Base-by-base conservation (phyloP, 2,888 invertebrate genomes). In the Chymomyza procnemis region DNA sequence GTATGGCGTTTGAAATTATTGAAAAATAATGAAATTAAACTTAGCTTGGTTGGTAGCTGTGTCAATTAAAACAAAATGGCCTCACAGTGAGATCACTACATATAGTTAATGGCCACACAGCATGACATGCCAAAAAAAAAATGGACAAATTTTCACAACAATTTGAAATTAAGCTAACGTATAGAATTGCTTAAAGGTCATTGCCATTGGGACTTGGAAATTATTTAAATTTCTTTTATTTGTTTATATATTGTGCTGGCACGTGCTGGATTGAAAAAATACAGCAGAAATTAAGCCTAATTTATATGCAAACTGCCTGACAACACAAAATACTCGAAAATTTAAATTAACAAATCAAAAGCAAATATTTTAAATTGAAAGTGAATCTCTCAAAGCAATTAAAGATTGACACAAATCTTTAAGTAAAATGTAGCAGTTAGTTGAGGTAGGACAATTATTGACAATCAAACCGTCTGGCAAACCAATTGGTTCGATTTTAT, bases 361-460 rank as follows among this genome's bases (percentile, higher is more conserved):
- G 61, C 66, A 73, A 78, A 67, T 62, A 68, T 52, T 59, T 58
- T 26, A 55, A 80, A 71, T 83, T 66, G 67, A 80, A 76, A 75
- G 60, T 67, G 79, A 68, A 70, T 54, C 59, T 74, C 65, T 62
- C 81, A 69, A 77, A 79, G 71, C 81, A 80, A 79, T 81, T 80
- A 69, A 74, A 67, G 71, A 41, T 8, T 50, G 50, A 14, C 18
- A 50, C 50, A 50, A 55, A 19, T 21, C 50, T 50, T 19, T 16
- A 16, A 5, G 50, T 16, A 50, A 50, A 16, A 2, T 12, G 12
- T n/a, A 50, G 1, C 3, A 19, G 9, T 18, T 50, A 19, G 16
- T 16, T 16, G 50, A 16, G 50, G 50, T 19, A 19, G 50, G 18
- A 18, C 50, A 19, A 50, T 50, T 50, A 19, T 14, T 18, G 18